phyloP scores from a whole-genome alignment of 2,888 invertebrate genomes.

The Isoperla grammatica region DNA sequence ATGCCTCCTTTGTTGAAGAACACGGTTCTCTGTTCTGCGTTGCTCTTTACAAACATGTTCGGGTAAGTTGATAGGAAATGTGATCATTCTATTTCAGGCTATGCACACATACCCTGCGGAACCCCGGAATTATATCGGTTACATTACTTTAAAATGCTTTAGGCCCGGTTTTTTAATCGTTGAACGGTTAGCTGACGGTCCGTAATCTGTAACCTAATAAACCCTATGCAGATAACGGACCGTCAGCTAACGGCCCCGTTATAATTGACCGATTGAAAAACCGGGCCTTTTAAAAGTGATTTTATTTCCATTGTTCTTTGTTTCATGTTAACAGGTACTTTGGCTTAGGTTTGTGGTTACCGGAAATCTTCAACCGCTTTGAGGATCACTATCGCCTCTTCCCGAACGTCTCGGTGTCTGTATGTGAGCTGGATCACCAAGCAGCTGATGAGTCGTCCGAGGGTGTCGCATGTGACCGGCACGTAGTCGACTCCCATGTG shows the following conservation, averaged over 20 bases:
- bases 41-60: slow-evolving; percentile 62
- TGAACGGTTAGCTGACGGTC: no score
- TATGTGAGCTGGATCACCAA: slow-evolving; percentile 45
- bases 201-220: no score
- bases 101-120: no score
- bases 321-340: slow-evolving; percentile 53
- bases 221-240: no score
- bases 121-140: no score
- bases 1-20: slow-evolving; percentile 50
- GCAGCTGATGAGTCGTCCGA: slow-evolving; percentile 30
- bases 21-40: slow-evolving; percentile 53
- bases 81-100: no score
- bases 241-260: no score
- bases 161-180: no score
- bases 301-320: not conserved
- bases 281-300: not conserved
- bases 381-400: slow-evolving; percentile 42
- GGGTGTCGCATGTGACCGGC: slow-evolving; percentile 44
- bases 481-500: slow-evolving; percentile 53
- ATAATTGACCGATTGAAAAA: no score
- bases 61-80: slow-evolving; percentile 54
- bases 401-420: slow-evolving; percentile 45
- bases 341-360: slow-evolving; percentile 69
- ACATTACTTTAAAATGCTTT: no score
- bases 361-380: slow-evolving; percentile 63